phyloP scores from a whole-genome alignment of 2,797 vertebrate species.

The Helarctos malayanus region DNA sequence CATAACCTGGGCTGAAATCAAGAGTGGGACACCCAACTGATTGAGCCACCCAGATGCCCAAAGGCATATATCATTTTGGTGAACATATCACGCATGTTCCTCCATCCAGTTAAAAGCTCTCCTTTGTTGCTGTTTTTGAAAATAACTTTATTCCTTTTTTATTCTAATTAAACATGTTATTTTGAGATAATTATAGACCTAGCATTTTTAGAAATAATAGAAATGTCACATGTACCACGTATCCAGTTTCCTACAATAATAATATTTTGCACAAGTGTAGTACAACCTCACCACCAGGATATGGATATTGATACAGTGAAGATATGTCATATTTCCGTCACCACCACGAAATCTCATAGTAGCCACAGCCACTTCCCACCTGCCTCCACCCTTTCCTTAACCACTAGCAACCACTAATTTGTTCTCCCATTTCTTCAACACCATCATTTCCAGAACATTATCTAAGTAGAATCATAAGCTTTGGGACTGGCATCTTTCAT shows the following conservation, averaged over 20 bases:
- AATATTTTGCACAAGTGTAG: neutral
- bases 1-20: neutral
- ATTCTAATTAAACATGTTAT: neutral
- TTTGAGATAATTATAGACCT: neutral
- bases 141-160: neutral
- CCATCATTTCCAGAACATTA: neutral
- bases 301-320: neutral
- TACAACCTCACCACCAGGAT: neutral
- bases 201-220: neutral
- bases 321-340: neutral
- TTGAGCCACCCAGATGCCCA: neutral
- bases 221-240: too few species aligned
- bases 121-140: neutral
- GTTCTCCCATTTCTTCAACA: neutral
- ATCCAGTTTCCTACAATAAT: neutral
- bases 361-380: neutral
- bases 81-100: rapidly evolving
- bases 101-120: neutral
- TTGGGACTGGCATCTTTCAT: too few species aligned
- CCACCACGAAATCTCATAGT: neutral
- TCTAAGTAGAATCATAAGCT: neutral
- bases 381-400: neutral
- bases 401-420: neutral
- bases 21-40: neutral
- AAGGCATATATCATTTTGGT: neutral